Evolutionary conservation across 2,113 vertebrate species (phyloP).

Genomic region (Cyphomyrus discorhynchus): DNA sequence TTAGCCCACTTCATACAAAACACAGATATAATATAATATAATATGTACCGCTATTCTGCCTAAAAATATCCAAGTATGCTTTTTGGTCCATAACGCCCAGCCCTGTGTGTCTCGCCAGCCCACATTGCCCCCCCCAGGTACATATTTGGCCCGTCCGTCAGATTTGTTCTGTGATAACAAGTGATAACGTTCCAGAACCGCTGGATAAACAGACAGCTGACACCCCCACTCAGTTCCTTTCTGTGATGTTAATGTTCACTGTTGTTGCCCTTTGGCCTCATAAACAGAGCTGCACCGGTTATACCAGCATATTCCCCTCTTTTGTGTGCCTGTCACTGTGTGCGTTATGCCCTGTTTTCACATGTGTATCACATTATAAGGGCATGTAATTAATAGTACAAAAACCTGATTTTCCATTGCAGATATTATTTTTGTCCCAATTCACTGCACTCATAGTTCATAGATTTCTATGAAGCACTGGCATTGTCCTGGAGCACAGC

Average conservation of each 20-base stretch:
- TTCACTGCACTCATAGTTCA: neutral
- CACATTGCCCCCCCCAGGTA: neutral
- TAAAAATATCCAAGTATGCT: neutral
- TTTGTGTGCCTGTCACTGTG: neutral
- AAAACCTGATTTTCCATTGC: neutral
- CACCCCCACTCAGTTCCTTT: neutral
- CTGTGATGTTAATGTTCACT: neutral
- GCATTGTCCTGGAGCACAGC: neutral
- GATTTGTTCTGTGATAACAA: conserved; percentile 27
- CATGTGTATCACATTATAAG: neutral
- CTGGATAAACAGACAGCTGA: neutral
- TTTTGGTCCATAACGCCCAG: neutral
- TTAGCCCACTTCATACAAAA: neutral
- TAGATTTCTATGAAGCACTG: neutral
- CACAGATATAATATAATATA: neutral
- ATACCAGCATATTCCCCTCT: neutral
- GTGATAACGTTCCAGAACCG: too few species aligned
- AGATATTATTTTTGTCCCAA: neutral
- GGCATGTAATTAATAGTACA: neutral
- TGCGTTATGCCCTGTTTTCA: neutral
- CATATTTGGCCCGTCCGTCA: neutral
- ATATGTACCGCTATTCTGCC: neutral
- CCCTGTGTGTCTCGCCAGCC: neutral
- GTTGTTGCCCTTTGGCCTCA: too few species aligned
- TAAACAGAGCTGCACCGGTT: neutral